Evolutionary conservation across 2,113 vertebrate genomes (phyloP), one percentile per base, ranked within the genome.

Genomic region (Pteropus alecto): DNA sequence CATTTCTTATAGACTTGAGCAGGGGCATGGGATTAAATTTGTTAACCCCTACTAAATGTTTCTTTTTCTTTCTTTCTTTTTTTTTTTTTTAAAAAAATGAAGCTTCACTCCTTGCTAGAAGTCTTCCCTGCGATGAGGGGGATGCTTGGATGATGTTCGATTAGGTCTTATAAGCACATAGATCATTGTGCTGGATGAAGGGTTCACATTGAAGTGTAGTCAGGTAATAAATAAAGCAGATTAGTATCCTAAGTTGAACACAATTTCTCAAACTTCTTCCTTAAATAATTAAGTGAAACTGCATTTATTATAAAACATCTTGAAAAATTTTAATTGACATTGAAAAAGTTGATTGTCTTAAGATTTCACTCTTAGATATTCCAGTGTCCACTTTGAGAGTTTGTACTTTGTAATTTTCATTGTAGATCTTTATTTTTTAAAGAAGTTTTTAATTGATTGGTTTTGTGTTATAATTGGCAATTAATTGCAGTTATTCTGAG

Each of bases 231-330:
- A 33, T 48, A n/a, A 7, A 46, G 67, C 48, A 41, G 38, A n/a
- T 43, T 14, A 7, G 15, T 4, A 5, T 30, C 54, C 61, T 73
- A 22, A 67, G n/a, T 60, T 67, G 60, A 85, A 54, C 2, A 82
- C 28, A 24, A 0, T 85, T 94, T 92, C 18, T 92, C 74, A 58
- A 60, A 61, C 51, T 8, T 28, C 46, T 56, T 63, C 35, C n/a
- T 54, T 88, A 61, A 63, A 26, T 93, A 70, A 82, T 61, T 74
- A 76, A 74, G 41, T 94, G 70, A 68, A 95, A 71, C 38, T 38
- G n/a, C 54, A n/a, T 60, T 88, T 94, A 73, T 65, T 84, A 58
- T 82, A 74, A 63, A 87, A 19, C n/a, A 4, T 16, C 21, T 85
- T 61, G 76, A 73, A 63, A 83, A 83, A 9, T 79, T 74, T 78